Evolutionary conservation across 2,797 vertebrate genomes (phyloP), one percentile per base, ranked within the genome.

Genomic region (Oreochromis grahami): DNA sequence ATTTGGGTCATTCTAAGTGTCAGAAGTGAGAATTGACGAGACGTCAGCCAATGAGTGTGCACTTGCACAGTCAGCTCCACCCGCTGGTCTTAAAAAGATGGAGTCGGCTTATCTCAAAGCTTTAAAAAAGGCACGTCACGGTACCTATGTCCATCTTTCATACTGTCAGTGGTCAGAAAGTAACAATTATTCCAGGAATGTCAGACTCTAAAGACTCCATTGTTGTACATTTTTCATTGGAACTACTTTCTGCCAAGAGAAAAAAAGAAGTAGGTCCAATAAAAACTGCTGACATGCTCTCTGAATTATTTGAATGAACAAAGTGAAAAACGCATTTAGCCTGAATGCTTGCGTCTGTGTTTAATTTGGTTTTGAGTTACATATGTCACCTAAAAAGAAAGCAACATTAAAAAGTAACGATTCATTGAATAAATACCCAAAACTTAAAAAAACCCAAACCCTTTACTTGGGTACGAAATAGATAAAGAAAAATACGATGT

Each of bases 21-120:
- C 41, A 19, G 6, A 32, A 74, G 13, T 5, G 15, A 50, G 24
- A 45, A 48, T 29, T 68, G 36, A 41, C 12, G 12, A 70, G 1
- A 17, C 0, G 14, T 29, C 24, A 17, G 41, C 65, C 14, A 70
- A 45, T 19, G 14, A 70, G 8, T 0, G 14, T 29, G 9, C 1
- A 45, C 2, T 5, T 45, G 41, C 8, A 17, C 14, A 45, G 41
- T 72, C 68, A 5, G 43, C 68, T 72, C 68, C 43, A 19, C 43
- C 24, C 9, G 2, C 15, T 29, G 70, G 43, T 19, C 29, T 74
- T 74, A 32, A 74, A n/a, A 50, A 50, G 43, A 50, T 32, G 17
- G 26, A 19, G 24, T 12, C 7, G 0, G 17, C 43, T 74, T 4
- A 74, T 32, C 10, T 32, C 24, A 50, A 13, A 19, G 26, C 24